Conservation (phyloP, 2,888 invertebrate species). For the Drosophila mimica region DNA sequence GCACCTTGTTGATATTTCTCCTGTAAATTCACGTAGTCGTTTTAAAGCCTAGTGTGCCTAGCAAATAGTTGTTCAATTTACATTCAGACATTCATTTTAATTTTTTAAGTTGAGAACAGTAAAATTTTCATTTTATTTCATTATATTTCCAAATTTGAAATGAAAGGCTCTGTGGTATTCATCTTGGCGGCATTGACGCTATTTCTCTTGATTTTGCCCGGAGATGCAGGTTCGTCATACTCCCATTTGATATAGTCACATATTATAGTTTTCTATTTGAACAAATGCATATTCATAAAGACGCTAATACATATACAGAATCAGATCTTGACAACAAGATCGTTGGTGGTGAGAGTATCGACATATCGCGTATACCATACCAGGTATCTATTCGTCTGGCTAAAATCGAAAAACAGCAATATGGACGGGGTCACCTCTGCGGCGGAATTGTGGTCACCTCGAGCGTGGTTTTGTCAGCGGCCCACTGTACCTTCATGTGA, state of each 20-base stretch:
- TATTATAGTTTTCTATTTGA: not conserved
- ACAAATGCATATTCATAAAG: not conserved
- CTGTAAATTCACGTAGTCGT: not conserved
- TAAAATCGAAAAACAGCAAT: constrained; percentile 26
- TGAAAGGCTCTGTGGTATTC: not conserved
- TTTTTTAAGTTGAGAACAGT: not conserved
- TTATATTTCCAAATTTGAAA: not conserved
- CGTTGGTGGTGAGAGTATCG: constrained; percentile 67
- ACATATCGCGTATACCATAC: constrained; percentile 54
- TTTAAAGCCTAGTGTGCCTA: not conserved
- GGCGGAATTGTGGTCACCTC: constrained; percentile 75
- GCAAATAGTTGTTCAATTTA: not conserved
- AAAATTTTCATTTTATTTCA: not conserved
- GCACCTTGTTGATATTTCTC: not conserved
- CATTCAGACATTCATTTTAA: not conserved
- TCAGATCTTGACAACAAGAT: constrained; percentile 75
- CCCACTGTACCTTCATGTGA: constrained; percentile 65
- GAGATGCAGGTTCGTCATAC: not conserved
- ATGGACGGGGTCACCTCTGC: constrained; percentile 77
- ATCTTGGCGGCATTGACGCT: not conserved
- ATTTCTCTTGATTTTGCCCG: not conserved
- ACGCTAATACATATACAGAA: no score
- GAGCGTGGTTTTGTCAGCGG: constrained; percentile 74
- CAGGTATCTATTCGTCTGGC: constrained; percentile 76
- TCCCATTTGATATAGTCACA: not conserved